Percentiles rank a stretch among this genome's conserved stretches.
These are phyloP conservation scores for Syngnathoides biaculeatus DNA, from an alignment of 2,113 vertebrate species.

Conservation along the genomic window DNA sequence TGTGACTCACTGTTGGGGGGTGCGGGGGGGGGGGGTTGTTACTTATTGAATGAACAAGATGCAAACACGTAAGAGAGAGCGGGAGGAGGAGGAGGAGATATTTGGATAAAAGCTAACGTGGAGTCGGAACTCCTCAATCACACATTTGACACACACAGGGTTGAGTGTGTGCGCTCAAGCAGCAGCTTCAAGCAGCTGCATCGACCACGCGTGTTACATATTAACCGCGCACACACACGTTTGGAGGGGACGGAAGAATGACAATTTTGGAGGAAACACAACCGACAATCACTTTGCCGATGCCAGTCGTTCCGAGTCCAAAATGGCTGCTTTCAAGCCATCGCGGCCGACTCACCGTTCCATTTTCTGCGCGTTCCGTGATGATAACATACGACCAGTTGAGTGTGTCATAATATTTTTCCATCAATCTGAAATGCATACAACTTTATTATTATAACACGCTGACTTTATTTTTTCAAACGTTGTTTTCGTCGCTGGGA, in stretches of 20 bases:
- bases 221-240: constrained; percentile 63
- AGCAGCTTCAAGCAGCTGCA: constrained; percentile 50
- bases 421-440: too few species aligned
- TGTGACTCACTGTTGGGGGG: constrained; percentile 63
- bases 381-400: too few species aligned
- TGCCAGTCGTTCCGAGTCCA: neutral
- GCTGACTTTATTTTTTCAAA: too few species aligned
- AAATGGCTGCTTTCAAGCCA: neutral
- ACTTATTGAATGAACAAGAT: constrained; percentile 71
- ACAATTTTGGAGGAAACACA: neutral
- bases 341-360: too few species aligned
- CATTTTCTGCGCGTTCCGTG: too few species aligned
- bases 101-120: constrained; percentile 62
- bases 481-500: too few species aligned
- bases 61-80: constrained; percentile 55
- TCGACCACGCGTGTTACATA: constrained; percentile 73
- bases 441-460: too few species aligned
- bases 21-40: too few species aligned
- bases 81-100: constrained; percentile 19
- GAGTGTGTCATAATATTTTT: too few species aligned
- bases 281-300: too few species aligned
- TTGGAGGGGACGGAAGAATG: constrained; percentile 2
- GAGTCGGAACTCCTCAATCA: constrained; percentile 77
- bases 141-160: constrained; percentile 73
- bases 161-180: neutral